Base-by-base conservation (phyloP, 92 coral and sea anemone genomes). In the Parazoanthus darwini region DNA sequence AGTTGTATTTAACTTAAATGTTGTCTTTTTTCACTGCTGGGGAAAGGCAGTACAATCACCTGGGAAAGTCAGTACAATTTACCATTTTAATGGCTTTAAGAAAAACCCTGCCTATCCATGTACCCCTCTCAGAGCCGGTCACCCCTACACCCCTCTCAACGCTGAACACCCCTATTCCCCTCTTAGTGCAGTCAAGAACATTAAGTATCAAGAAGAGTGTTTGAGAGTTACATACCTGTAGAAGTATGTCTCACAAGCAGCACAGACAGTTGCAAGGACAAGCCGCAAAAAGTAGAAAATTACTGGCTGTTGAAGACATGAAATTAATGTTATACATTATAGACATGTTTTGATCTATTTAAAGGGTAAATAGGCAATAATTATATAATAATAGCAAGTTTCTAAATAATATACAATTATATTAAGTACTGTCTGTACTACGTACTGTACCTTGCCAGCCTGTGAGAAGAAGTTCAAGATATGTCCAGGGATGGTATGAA, bases 201-300 rank as follows among this genome's bases (percentile, higher is more conserved):
- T 11, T 0, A 0, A 63, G 58, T 63, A 6, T 63, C 68, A 63
- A 63, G 25, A 23, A 6, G 39, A 81, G 4, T 25, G 72, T 59
- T 65, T 59, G 13, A 65, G 43, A 85, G 44, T 18, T 16, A 78
- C 91, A 76, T 86, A 93, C 98, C 97, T 97, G 90, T 97, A 95
- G 67, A 95, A 95, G 81, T 93, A 95, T 2, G 92, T 84, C 88
- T 95, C 99, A 65, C 94, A 94, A 26, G 91, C 91, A 11, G 98
- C 93, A 88, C 98, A 95, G n/a, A 90, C 78, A 85, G 94, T 92
- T 20, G 97, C 91, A 82, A 97, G 91, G 80, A 90, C 74, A 81
- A 97, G 95, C 18, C 98, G 99, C 65, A 95, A 90, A 56, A 96
- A 92, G 85, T 96, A 96, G 88, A 96, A 96, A 75, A 94, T 93